Percentiles rank a stretch among this genome's conserved stretches.
Conservation (phyloP, 2,797 vertebrate species). For the Pipistrellus nathusii region DNA sequence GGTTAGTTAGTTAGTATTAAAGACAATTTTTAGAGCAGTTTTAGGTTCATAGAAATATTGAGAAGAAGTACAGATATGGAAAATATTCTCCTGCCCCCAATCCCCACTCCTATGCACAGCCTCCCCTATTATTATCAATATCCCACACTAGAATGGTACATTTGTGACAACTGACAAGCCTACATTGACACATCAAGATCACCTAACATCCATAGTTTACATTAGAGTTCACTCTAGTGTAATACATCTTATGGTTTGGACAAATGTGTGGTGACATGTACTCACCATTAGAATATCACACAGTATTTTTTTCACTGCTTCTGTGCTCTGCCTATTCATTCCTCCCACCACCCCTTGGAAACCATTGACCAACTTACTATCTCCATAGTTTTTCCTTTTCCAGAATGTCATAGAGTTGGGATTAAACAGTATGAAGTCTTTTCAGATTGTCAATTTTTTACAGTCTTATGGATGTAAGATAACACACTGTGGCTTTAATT, state of each 20-base stretch:
- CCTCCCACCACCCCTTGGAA: not conserved
- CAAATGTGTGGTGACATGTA: not conserved
- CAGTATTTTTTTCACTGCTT: not conserved
- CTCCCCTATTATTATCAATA: not conserved
- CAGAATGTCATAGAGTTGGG: not conserved
- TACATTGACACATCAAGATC: not conserved
- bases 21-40: not conserved
- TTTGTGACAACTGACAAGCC: not conserved
- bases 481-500: not conserved
- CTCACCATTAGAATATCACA: not conserved
- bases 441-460: not conserved
- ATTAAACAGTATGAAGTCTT: not conserved
- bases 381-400: not conserved
- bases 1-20: not conserved
- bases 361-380: not conserved
- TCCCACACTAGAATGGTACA: not conserved
- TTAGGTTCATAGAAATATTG: not conserved
- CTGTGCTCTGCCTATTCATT: not conserved
- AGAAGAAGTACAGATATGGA: not conserved
- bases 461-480: not conserved
- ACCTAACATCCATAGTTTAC: not conserved
- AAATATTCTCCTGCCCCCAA: not conserved
- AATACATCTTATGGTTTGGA: not conserved
- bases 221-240: not conserved
- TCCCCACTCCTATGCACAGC: not conserved